phyloP scores from a whole-genome alignment of 2,888 invertebrate species.

The Nephrotoma appendiculata region DNA sequence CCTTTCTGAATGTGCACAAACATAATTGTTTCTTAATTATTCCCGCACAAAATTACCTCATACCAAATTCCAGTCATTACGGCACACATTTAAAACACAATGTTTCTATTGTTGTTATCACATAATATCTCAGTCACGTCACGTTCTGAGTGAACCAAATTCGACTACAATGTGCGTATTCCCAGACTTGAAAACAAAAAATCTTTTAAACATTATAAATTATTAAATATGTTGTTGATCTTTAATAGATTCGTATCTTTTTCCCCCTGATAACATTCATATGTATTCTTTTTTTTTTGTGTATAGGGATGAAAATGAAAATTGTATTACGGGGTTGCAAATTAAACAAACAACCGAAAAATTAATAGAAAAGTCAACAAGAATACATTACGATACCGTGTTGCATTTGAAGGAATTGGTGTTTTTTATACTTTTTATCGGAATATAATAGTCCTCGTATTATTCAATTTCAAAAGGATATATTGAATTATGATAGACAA shows the following conservation, averaged over 20 bases:
- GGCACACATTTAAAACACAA: background rate
- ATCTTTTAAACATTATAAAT: background rate
- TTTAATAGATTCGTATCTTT: background rate
- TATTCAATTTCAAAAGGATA: too few relatives aligned
- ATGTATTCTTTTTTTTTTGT: background rate
- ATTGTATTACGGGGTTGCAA: background rate
- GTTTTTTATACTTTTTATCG: too few relatives aligned
- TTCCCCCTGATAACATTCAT: background rate
- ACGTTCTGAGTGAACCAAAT: background rate
- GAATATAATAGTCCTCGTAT: too few relatives aligned
- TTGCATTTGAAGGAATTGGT: background rate
- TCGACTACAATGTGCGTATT: background rate
- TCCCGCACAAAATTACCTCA: background rate
- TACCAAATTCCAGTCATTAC: background rate
- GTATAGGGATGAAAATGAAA: background rate
- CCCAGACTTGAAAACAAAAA: background rate
- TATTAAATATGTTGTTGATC: background rate
- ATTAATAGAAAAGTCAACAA: background rate
- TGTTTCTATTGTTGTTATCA: background rate
- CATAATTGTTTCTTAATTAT: background rate
- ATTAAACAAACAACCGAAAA: background rate
- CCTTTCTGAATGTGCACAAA: background rate
- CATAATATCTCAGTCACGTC: too few relatives aligned
- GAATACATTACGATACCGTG: background rate
- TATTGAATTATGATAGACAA: too few relatives aligned